A percentile compares a stretch with the other conserved stretches of the same genome.
Evolutionary conservation across 2,888 invertebrate genomes (phyloP).

Genomic region (Pandemis cinnamomeana): DNA sequence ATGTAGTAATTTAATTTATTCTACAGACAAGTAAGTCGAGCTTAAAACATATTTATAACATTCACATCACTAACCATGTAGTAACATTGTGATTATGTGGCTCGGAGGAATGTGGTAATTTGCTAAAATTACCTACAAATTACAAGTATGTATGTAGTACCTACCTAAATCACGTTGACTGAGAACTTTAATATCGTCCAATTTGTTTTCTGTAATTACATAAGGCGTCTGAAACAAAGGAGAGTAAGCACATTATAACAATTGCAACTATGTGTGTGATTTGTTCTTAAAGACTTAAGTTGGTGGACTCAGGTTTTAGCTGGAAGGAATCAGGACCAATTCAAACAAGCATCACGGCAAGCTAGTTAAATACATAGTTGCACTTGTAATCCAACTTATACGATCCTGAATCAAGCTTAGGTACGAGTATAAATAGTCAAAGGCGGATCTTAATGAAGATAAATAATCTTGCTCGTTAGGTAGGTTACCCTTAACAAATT

Average conservation of each 20-base stretch:
- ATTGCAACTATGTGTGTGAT: conserved; percentile 2
- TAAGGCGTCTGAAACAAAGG: conserved; percentile 3
- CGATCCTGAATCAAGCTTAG: not conserved
- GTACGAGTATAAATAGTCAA: not conserved
- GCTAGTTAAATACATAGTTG: conserved; percentile 20
- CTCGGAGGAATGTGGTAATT: no score
- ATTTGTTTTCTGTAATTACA: not conserved
- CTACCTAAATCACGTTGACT: no score
- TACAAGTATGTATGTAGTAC: no score
- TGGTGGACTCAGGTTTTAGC: not conserved
- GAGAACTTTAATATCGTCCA: not conserved
- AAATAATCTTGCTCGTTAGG: not conserved
- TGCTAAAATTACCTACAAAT: no score
- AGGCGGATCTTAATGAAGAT: conserved; percentile 3
- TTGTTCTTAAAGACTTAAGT: conserved; percentile 12
- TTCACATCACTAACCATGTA: no score
- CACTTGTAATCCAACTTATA: not conserved
- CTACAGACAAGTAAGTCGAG: no score
- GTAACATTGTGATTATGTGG: no score
- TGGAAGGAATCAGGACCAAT: conserved; percentile 3
- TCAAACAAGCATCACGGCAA: conserved; percentile 9
- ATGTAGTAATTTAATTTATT: no score
- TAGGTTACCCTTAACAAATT: not conserved
- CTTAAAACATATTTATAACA: no score
- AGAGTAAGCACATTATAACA: not conserved